phyloP scores from a whole-genome alignment of 2,888 invertebrate species.

The Nezara viridula region DNA sequence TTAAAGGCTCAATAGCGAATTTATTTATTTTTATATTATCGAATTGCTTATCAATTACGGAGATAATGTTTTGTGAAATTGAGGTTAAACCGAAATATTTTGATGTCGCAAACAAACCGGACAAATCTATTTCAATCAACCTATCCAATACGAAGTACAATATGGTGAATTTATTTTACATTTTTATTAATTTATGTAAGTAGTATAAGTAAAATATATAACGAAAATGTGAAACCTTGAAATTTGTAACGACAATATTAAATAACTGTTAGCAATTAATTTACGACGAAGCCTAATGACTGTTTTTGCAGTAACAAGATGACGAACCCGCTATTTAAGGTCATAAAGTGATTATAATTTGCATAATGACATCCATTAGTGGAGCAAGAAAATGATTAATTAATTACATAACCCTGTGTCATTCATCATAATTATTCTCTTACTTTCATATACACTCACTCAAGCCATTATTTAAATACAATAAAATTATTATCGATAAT shows the following conservation, averaged over 20 bases:
- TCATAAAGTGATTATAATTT: constrained; percentile 11
- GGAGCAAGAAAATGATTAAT: neutral
- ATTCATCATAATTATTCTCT: neutral
- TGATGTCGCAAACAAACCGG: too few relatives aligned
- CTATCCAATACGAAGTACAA: too few relatives aligned
- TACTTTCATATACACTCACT: neutral
- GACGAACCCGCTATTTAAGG: neutral
- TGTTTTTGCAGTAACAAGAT: neutral
- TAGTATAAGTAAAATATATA: too few relatives aligned
- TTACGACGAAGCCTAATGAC: neutral
- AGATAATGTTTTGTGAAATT: neutral
- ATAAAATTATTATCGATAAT: neutral
- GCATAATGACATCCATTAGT: neutral
- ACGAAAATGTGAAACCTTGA: neutral
- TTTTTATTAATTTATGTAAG: too few relatives aligned
- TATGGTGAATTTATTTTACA: too few relatives aligned
- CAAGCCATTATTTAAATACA: neutral
- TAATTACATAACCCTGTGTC: neutral
- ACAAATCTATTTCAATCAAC: too few relatives aligned
- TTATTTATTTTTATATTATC: neutral
- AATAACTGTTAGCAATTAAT: neutral
- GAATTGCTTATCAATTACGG: neutral
- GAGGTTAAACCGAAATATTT: too few relatives aligned
- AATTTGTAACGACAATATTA: neutral
- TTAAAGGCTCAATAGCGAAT: neutral